phyloP scores from a whole-genome alignment of 2,888 invertebrate genomes.

The Gymnoscelis rufifasciata region DNA sequence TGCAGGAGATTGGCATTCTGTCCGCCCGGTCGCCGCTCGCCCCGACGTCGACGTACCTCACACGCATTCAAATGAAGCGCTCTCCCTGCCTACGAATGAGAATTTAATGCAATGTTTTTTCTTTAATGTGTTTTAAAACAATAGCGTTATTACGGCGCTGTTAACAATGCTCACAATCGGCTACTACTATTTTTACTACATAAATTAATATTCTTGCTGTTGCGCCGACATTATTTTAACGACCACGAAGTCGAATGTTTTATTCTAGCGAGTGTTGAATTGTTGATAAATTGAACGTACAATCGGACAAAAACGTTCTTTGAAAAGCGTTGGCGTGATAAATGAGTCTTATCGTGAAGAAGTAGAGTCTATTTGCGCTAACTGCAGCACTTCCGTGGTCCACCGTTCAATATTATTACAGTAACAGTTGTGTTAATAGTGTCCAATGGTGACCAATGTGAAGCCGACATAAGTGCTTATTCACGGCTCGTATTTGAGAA shows the following conservation, averaged over 20 bases:
- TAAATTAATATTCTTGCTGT: constrained; percentile 23
- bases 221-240: constrained; percentile 17
- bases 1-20: constrained; percentile 61
- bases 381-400: constrained; percentile 10
- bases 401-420: constrained; percentile 15
- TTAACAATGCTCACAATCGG: constrained; percentile 24
- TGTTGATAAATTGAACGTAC: constrained; percentile 14
- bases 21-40: constrained; percentile 36
- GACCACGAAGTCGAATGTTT: constrained; percentile 18
- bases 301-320: constrained; percentile 6
- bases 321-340: constrained; percentile 10
- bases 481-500: constrained; percentile 47
- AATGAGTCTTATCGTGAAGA: constrained; percentile 14
- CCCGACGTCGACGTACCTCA: constrained; percentile 48
- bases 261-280: constrained; percentile 16
- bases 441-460: constrained; percentile 19
- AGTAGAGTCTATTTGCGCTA: constrained; percentile 13
- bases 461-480: constrained; percentile 32
- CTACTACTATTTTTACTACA: constrained; percentile 21
- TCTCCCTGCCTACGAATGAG: constrained; percentile 63
- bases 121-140: constrained; percentile 55
- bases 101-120: constrained; percentile 55
- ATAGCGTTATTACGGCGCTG: constrained; percentile 31
- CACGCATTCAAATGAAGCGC: constrained; percentile 65
- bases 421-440: constrained; percentile 17